A percentile compares a stretch with the other conserved stretches of the same genome.
Evolutionary conservation across 2,888 invertebrate genomes (phyloP).

Genomic region (Azorinus chamasolen): DNA sequence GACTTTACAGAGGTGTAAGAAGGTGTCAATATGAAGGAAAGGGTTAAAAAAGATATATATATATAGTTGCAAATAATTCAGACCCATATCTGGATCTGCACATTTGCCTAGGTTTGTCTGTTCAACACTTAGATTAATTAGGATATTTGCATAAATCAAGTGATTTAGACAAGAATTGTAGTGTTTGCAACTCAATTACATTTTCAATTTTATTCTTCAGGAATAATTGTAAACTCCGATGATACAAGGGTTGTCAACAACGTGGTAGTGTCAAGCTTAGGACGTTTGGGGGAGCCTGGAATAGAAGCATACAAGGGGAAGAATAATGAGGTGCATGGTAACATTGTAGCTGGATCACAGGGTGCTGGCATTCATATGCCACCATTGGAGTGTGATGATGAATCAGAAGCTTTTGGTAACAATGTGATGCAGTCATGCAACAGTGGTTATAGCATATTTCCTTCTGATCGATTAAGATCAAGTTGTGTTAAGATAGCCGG

Average conservation of each 20-base stretch:
- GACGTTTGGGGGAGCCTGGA: conserved; percentile 72
- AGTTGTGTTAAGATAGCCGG: conserved; percentile 70
- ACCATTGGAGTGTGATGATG: conserved; percentile 62
- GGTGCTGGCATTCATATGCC: conserved; percentile 69
- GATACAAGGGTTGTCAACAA: conserved; percentile 70
- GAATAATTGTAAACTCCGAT: conserved; percentile 45
- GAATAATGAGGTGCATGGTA: conserved; percentile 66
- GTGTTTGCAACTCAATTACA: neutral
- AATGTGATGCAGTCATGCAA: conserved; percentile 72
- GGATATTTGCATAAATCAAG: no score
- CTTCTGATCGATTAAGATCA: conserved; percentile 43
- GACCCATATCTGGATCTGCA: no score
- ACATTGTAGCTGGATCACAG: conserved; percentile 79
- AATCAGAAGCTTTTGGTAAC: conserved; percentile 44
- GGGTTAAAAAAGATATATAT: no score
- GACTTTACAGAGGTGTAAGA: no score
- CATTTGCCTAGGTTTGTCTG: no score
- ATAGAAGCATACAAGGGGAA: conserved; percentile 63
- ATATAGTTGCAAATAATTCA: no score
- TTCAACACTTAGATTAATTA: no score
- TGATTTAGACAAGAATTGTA: no score
- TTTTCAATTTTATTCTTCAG: neutral
- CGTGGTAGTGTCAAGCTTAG: conserved; percentile 72
- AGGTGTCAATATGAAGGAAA: no score
- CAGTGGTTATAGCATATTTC: conserved; percentile 65